Evolutionary conservation across 2,797 vertebrate species (phyloP).

Genomic region (Mastacembelus armatus): DNA sequence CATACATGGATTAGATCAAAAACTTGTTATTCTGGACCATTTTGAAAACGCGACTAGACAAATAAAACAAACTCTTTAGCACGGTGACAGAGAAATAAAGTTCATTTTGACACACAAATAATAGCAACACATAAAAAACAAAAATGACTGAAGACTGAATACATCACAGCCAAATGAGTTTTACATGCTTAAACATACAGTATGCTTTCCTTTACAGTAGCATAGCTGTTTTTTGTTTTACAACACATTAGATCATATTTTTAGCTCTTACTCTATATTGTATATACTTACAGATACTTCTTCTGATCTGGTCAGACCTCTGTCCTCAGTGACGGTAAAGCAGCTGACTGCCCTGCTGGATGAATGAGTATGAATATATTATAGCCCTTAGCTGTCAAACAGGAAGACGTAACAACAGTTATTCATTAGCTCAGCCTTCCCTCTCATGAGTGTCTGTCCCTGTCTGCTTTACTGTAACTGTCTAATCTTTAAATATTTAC

Average conservation of each 20-base stretch:
- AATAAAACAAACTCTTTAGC: not conserved
- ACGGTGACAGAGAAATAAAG: not conserved
- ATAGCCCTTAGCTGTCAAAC: constrained; percentile 30
- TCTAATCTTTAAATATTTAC: constrained; percentile 20
- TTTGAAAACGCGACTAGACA: too few relatives aligned
- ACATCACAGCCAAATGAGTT: not conserved
- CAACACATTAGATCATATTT: not conserved
- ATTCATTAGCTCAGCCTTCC: constrained; percentile 41
- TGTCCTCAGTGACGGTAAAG: constrained; percentile 4
- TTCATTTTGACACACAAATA: not conserved
- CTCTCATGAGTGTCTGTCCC: not conserved
- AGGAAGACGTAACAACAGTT: constrained; percentile 57
- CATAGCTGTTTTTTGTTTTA: too few relatives aligned
- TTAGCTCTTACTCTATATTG: not conserved
- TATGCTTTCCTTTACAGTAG: not conserved
- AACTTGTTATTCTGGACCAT: too few relatives aligned
- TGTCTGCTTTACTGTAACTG: not conserved
- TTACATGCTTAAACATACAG: not conserved
- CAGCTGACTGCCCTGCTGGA: constrained; percentile 43
- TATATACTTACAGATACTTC: constrained; percentile 41
- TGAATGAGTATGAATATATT: constrained; percentile 33
- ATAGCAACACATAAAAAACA: too few relatives aligned
- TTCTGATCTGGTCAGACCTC: not conserved
- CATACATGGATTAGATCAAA: too few relatives aligned
- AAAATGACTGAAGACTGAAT: not conserved